Evolutionary conservation across 2,888 invertebrate species (phyloP).

Genomic region (Protophormia terraenovae): DNA sequence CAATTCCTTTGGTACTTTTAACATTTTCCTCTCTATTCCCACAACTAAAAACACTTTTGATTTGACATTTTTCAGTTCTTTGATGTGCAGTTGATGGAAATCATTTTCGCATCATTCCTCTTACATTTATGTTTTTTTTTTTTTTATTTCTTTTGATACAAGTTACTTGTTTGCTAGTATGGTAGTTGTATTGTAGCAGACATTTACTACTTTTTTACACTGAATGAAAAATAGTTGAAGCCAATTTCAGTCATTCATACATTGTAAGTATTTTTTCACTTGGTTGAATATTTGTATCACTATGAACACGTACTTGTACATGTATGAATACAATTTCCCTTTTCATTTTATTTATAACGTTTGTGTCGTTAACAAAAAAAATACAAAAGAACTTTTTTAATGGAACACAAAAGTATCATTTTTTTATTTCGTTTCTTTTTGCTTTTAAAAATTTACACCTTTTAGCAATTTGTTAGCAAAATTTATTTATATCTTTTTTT

Average conservation of each 20-base stretch:
- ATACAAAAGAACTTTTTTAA: too few relatives aligned
- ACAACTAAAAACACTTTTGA: neutral
- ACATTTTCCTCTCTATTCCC: neutral
- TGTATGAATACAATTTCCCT: neutral
- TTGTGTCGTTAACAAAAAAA: neutral
- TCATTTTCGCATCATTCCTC: neutral
- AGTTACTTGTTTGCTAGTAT: neutral
- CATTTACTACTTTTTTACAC: neutral
- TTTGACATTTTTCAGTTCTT: neutral
- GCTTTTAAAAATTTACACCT: neutral
- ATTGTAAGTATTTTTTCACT: neutral
- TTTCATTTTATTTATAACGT: neutral
- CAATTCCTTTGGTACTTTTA: neutral
- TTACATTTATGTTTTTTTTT: neutral
- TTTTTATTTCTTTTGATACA: too few relatives aligned
- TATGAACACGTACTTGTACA: neutral
- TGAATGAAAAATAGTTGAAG: neutral
- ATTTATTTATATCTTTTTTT: neutral
- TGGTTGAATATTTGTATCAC: neutral
- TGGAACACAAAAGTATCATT: neutral
- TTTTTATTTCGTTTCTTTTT: neutral
- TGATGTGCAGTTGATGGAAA: slow-evolving; percentile 4
- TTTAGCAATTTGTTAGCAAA: neutral
- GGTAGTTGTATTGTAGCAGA: neutral
- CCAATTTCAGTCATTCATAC: neutral